A percentile compares a stretch with the other conserved stretches of the same genome.
phyloP scores from a whole-genome alignment of 2,888 invertebrate species.

The Drosophila lacicola region DNA sequence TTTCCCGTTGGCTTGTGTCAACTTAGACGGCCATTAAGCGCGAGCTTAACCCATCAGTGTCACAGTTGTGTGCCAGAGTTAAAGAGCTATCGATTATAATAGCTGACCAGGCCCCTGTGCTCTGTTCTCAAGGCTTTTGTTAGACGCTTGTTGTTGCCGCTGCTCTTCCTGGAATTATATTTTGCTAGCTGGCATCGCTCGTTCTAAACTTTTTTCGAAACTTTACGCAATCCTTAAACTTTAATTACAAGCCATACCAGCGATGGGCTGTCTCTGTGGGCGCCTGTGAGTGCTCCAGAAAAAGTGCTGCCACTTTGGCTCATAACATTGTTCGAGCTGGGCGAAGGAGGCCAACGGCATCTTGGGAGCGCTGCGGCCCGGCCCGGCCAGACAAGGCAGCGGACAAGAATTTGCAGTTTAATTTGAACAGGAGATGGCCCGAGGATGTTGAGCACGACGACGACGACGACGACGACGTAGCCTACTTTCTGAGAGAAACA shows the following conservation, averaged over 20 bases:
- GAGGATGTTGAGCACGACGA: constrained; percentile 39
- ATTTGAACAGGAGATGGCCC: constrained; percentile 71
- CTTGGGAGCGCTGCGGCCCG: constrained; percentile 33
- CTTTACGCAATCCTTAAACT: constrained; percentile 69
- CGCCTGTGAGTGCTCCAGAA: constrained; percentile 47
- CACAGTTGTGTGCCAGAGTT: constrained; percentile 65
- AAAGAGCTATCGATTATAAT: constrained; percentile 75
- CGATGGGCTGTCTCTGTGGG: not conserved
- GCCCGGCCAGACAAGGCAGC: constrained; percentile 51
- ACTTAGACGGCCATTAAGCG: constrained; percentile 74
- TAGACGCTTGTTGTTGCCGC: constrained; percentile 17
- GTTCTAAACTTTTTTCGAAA: constrained; percentile 41
- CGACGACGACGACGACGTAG: constrained; percentile 48
- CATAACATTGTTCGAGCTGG: constrained; percentile 60
- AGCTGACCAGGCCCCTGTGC: constrained; percentile 16
- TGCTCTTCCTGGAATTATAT: constrained; percentile 21
- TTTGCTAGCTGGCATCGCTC: constrained; percentile 15
- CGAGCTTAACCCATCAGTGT: constrained; percentile 77
- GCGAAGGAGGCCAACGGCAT: constrained; percentile 28
- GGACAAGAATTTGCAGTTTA: constrained; percentile 76
- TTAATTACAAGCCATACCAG: constrained; percentile 66
- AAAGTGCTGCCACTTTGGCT: constrained; percentile 75
- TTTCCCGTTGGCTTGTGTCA: constrained; percentile 56
- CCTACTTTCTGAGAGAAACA: constrained; percentile 45
- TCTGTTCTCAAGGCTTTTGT: constrained; percentile 48